Conservation (phyloP, 2,797 vertebrate genomes). For the Acanthopagrus latus region DNA sequence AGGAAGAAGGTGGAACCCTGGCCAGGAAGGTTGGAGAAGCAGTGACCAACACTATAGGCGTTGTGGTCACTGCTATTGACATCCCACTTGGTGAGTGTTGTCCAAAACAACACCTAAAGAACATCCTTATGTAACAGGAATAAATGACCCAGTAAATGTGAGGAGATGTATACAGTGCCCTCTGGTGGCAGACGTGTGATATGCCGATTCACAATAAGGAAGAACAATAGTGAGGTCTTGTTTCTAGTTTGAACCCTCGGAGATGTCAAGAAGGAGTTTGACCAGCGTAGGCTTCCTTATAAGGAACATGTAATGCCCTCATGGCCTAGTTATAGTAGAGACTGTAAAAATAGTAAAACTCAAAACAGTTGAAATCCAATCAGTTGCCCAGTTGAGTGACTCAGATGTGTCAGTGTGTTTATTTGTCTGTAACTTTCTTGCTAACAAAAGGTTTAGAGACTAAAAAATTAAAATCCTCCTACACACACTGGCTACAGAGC, state of each 20-base stretch:
- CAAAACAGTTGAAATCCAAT: slow-evolving; percentile 2
- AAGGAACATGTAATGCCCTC: slow-evolving; percentile 14
- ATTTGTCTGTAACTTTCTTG: slow-evolving; percentile 13
- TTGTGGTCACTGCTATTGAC: slow-evolving; percentile 98
- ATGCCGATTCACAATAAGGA: slow-evolving; percentile 21
- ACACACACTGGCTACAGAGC: slow-evolving; percentile 4
- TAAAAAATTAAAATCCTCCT: slow-evolving; percentile 11
- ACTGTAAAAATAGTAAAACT: slow-evolving; percentile 3
- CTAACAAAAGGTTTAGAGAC: neutral
- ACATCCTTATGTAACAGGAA: slow-evolving; percentile 48
- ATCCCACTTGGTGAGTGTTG: slow-evolving; percentile 94
- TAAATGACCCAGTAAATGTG: slow-evolving; percentile 41
- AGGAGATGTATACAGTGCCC: slow-evolving; percentile 45
- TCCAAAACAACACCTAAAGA: slow-evolving; percentile 45
- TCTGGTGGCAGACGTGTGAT: slow-evolving; percentile 66
- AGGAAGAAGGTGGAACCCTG: slow-evolving; percentile 95
- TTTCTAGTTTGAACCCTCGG: slow-evolving; percentile 32
- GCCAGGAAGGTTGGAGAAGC: slow-evolving; percentile 98
- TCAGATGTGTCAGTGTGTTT: neutral
- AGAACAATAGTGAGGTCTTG: slow-evolving; percentile 12
- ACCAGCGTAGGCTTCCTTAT: slow-evolving; percentile 7
- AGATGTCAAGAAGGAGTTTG: slow-evolving; percentile 28
- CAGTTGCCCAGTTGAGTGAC: neutral
- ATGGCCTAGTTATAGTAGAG: slow-evolving; percentile 24
- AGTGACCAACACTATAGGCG: slow-evolving; percentile 96